These are phyloP conservation scores for Schlechtendalia chinensis DNA, from an alignment of 1,140 invertebrate genomes.

Conservation along the genomic window DNA sequence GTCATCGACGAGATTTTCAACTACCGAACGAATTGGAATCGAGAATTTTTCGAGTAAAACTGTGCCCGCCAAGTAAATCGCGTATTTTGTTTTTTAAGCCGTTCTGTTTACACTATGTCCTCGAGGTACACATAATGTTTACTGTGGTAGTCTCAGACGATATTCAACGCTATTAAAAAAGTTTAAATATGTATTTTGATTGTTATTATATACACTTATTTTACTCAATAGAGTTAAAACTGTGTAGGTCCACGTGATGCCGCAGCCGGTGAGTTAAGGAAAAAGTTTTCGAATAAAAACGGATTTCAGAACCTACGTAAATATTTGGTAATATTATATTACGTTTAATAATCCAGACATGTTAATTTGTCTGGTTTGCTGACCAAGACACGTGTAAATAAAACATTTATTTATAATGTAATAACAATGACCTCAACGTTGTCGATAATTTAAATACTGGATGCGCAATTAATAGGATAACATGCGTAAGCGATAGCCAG, in stretches of 20 bases:
- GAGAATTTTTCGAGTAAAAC: not conserved
- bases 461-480: too few species aligned
- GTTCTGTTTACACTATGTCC: not conserved
- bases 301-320: too few species aligned
- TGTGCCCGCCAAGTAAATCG: not conserved
- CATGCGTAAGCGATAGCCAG: too few species aligned
- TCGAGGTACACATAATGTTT: not conserved
- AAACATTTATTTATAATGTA: too few species aligned
- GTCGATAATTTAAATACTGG: too few species aligned
- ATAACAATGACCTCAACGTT: too few species aligned
- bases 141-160: not conserved
- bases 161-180: conserved; percentile 8
- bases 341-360: not conserved
- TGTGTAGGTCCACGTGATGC: too few species aligned
- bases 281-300: conserved; percentile 1
- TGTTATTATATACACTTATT: not conserved
- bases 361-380: not conserved
- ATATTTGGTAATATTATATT: not conserved
- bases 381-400: too few species aligned
- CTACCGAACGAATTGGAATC: not conserved
- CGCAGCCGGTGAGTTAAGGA: not conserved
- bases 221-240: not conserved
- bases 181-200: not conserved
- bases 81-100: not conserved
- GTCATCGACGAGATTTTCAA: not conserved